A percentile compares a stretch with the other conserved stretches of the same genome.
Conservation (phyloP, 2,113 vertebrate species). For the Ceyx margarethae region DNA sequence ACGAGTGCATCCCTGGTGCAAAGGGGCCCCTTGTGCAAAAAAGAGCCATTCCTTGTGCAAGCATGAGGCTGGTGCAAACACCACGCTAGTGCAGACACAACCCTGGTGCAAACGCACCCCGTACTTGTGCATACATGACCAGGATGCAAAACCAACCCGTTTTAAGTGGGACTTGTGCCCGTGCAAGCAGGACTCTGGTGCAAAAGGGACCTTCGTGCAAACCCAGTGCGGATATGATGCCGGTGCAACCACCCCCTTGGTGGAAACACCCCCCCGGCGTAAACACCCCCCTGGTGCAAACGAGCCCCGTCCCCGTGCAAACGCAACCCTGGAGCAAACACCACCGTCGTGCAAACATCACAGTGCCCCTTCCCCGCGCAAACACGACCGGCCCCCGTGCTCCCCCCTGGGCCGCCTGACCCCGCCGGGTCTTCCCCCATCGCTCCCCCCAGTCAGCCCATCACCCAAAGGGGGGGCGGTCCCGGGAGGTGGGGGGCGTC, state of each 20-base stretch:
- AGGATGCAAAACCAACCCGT: neutral
- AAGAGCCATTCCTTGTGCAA: neutral
- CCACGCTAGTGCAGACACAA: too few relatives aligned
- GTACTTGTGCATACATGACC: neutral
- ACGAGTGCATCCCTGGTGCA: too few relatives aligned
- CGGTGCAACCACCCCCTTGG: neutral
- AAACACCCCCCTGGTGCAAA: neutral
- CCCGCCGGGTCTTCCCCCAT: neutral
- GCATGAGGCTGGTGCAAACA: too few relatives aligned
- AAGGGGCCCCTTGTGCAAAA: neutral
- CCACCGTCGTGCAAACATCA: neutral
- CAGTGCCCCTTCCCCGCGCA: neutral
- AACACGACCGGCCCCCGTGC: neutral
- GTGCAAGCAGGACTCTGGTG: neutral
- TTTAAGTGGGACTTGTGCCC: neutral
- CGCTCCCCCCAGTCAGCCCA: neutral
- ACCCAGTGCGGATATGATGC: too few relatives aligned
- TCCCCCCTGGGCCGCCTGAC: neutral
- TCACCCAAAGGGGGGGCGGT: neutral
- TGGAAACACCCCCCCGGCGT: neutral
- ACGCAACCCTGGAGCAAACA: neutral
- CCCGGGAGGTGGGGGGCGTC: neutral
- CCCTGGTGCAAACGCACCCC: neutral
- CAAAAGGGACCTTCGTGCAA: neutral
- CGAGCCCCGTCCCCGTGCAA: neutral